Percentiles rank a stretch among this genome's conserved stretches.
phyloP scores from a whole-genome alignment of 2,888 invertebrate genomes.

The Amitus sp. region DNA sequence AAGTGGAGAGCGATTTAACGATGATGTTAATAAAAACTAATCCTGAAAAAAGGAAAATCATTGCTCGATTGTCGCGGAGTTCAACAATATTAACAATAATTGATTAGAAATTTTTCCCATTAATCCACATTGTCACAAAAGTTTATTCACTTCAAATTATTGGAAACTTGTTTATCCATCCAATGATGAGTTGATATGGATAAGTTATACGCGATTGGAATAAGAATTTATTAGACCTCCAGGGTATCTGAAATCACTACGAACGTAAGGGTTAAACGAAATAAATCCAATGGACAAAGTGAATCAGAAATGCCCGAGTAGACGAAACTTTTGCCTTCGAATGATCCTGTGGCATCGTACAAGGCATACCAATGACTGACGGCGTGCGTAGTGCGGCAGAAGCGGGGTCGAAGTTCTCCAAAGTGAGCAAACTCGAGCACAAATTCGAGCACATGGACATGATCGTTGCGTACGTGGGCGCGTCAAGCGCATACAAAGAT shows the following conservation, averaged over 20 bases:
- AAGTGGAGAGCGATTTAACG: too few species aligned
- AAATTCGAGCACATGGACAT: conserved; percentile 18
- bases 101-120: too few species aligned
- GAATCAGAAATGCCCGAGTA: conserved; percentile 34
- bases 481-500: too few species aligned
- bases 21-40: too few species aligned
- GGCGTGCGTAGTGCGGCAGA: background rate
- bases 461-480: conserved; percentile 5
- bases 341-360: conserved; percentile 36
- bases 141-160: too few species aligned
- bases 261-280: conserved; percentile 3
- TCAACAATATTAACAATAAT: too few species aligned
- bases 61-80: too few species aligned
- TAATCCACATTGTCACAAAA: too few species aligned
- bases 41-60: too few species aligned
- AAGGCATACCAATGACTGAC: conserved; percentile 42
- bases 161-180: too few species aligned
- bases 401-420: conserved; percentile 10
- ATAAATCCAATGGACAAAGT: conserved; percentile 22
- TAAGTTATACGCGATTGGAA: too few species aligned
- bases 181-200: too few species aligned
- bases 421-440: conserved; percentile 31
- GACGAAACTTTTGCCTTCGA: conserved; percentile 45
- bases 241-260: conserved; percentile 45
- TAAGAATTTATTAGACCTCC: background rate